A percentile compares a stretch with the other conserved stretches of the same genome.
These are phyloP conservation scores for Drosophila repleta DNA, from an alignment of 1,140 invertebrate species.

Conservation along the genomic window DNA sequence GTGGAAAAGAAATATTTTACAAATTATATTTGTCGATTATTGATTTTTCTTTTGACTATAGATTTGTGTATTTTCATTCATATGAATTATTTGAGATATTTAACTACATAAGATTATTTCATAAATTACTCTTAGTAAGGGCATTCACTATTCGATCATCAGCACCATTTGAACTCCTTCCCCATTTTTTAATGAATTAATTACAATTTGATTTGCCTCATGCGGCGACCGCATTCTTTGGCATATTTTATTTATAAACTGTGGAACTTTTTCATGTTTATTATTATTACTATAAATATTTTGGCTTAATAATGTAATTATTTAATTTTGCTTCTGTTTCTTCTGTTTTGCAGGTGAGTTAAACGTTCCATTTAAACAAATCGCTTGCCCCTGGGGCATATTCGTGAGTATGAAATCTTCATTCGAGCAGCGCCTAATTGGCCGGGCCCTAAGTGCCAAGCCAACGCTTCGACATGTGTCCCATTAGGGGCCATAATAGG, in stretches of 20 bases:
- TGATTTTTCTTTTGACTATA: too few relatives aligned
- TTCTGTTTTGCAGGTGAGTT: conserved; percentile 71
- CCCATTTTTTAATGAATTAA: conserved; percentile 28
- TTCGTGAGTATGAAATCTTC: conserved; percentile 74
- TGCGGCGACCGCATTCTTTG: conserved; percentile 30
- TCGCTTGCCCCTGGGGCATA: conserved; percentile 53
- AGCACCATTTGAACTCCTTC: not conserved
- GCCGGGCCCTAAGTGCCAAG: conserved; percentile 22
- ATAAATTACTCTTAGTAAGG: not conserved
- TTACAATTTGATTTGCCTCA: conserved; percentile 20
- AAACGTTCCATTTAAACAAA: conserved; percentile 61
- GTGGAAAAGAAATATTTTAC: too few relatives aligned
- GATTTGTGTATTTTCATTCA: too few relatives aligned
- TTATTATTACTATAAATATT: conserved; percentile 40
- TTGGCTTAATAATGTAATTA: conserved; percentile 68
- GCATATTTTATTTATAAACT: conserved; percentile 22
- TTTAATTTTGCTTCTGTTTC: conserved; percentile 64
- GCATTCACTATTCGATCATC: not conserved
- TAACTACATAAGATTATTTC: not conserved
- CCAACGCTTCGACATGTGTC: conserved; percentile 22
- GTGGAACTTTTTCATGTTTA: conserved; percentile 22
- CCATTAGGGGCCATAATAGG: conserved; percentile 38
- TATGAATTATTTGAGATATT: too few relatives aligned
- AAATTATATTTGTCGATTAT: too few relatives aligned
- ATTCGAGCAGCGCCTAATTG: conserved; percentile 50